These are phyloP conservation scores for Synergus itoensis DNA, from an alignment of 2,888 invertebrate species.

Conservation along the genomic window DNA sequence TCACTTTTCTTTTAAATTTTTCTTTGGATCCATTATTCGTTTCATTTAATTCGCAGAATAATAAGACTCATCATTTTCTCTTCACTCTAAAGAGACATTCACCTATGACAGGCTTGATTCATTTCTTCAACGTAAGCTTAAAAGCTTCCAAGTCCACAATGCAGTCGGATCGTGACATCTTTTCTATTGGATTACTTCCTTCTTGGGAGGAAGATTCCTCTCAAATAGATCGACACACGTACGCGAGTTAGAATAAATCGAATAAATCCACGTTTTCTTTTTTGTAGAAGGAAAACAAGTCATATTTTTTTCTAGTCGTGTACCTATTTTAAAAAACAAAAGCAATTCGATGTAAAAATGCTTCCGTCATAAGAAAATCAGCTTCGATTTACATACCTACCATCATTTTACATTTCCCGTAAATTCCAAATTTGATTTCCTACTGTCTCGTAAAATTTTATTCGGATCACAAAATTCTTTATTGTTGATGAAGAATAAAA, in stretches of 20 bases:
- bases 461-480: slow-evolving; percentile 3
- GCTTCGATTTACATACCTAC: neutral
- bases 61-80: too few species aligned
- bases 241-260: neutral
- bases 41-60: too few species aligned
- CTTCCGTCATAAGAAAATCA: too few species aligned
- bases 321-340: too few species aligned
- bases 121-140: slow-evolving; percentile 10
- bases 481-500: neutral
- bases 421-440: neutral
- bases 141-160: slow-evolving; percentile 10
- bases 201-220: slow-evolving; percentile 8
- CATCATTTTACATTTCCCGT: neutral
- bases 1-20: neutral
- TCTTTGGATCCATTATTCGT: neutral
- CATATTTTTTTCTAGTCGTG: too few species aligned
- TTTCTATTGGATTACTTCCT: slow-evolving; percentile 1
- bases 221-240: slow-evolving; percentile 16
- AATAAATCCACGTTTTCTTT: slow-evolving; percentile 1
- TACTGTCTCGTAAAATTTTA: neutral
- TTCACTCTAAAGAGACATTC: neutral
- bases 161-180: slow-evolving; percentile 1
- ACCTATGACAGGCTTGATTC: neutral
- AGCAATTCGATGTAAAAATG: too few species aligned
- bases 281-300: slow-evolving; percentile 5